Evolutionary conservation across 2,113 vertebrate species (phyloP).

Genomic region (Odocoileus virginianus): DNA sequence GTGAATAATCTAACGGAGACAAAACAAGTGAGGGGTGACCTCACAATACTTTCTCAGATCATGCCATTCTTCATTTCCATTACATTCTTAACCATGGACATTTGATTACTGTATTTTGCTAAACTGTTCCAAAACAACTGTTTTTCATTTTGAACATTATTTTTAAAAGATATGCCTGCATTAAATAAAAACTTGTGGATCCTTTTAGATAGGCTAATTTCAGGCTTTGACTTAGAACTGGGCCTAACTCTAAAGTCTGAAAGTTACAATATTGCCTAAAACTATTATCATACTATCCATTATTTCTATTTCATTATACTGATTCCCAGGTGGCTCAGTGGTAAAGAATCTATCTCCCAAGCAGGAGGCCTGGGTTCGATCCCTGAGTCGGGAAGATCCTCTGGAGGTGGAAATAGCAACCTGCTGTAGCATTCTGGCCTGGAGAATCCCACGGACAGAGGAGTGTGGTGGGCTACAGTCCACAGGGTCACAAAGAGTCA

Average conservation of each 20-base stretch:
- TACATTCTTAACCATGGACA: slow-evolving; percentile 16
- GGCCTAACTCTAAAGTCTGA: background rate
- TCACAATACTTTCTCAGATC: background rate
- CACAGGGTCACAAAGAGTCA: background rate
- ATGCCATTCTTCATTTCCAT: background rate
- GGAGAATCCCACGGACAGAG: background rate
- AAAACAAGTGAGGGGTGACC: background rate
- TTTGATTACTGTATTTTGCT: background rate
- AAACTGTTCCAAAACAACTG: slow-evolving; percentile 1
- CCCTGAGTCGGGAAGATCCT: background rate
- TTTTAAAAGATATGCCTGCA: background rate
- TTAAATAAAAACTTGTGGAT: slow-evolving; percentile 2
- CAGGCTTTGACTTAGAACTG: background rate
- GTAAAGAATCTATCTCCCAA: background rate
- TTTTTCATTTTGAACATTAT: background rate
- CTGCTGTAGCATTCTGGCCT: background rate
- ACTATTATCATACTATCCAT: background rate
- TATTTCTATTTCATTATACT: background rate
- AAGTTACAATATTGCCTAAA: background rate
- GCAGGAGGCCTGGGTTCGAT: background rate
- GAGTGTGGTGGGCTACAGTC: background rate
- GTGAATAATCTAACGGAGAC: background rate
- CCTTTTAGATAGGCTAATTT: background rate
- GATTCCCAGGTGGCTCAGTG: background rate
- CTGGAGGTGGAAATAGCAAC: background rate